Evolutionary conservation across 2,797 vertebrate species (phyloP), one percentile per base, ranked within the genome.

Genomic region (Xenopus petersii): DNA sequence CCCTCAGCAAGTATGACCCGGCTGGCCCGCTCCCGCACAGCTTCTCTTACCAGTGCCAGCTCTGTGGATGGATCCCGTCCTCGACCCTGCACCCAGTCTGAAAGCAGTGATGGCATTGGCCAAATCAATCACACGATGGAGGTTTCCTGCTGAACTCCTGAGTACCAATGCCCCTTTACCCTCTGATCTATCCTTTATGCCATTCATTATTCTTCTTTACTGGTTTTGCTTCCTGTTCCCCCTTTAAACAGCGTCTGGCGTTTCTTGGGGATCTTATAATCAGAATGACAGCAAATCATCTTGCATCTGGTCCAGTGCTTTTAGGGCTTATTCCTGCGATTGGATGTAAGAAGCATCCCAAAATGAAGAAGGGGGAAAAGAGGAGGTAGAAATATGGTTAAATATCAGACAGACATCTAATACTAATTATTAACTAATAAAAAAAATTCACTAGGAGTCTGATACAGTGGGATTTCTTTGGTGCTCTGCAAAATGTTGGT

Each of bases 1-100:
- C 97, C 97, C n/a, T 98, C 97, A 0, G 97, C 96, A 88, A 98
- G 97, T 81, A 98, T 99, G 97, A 98, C 96, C 67, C 96, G 97
- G 5, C 92, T 99, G 70, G 95, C 92, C 0, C 97, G 96, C 80
- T 98, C 97, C 42, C 93, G 96, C 83, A 99, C 96, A 0, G 95
- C 95, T 11, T 98, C 97, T n/a, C 93, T 98, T 86, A 98, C 95
- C 92, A 98, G 96, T 0, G 94, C 94, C 81, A 88, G 95, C 87
- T 99, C 97, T 0, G 88, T 93, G 71, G 97, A 98, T 0, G 95
- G 95, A 65, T 80, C 88, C 59, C 96, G 95, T 75, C 92, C 92
- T 0, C 92, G 96, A 17, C 89, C 94, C 75, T 98, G 96, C 88
- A 95, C 96, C 84, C 94, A 94, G 81, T 98, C 96, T 0, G 96